Percentiles rank a stretch among this genome's conserved stretches.
Conservation (phyloP, 2,797 vertebrate species). For the Manis javanica region DNA sequence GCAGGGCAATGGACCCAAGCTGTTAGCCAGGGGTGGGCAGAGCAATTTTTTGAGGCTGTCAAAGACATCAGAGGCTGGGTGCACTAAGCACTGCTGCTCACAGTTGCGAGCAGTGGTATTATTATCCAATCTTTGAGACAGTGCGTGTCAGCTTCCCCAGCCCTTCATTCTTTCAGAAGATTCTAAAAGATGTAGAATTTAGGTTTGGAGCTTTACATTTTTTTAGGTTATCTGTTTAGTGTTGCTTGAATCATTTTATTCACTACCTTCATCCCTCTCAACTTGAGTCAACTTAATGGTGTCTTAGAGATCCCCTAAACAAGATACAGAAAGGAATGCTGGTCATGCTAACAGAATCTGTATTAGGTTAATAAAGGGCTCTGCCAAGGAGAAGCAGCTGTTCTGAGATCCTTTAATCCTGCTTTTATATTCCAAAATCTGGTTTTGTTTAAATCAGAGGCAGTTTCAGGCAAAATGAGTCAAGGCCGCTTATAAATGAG, state of each 20-base stretch:
- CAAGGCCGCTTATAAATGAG: neutral
- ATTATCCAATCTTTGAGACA: neutral
- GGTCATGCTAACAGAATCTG: neutral
- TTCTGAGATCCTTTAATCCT: neutral
- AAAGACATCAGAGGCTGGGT: neutral
- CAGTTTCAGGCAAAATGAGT: constrained; percentile 40
- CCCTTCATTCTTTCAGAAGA: constrained; percentile 9
- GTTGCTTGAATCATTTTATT: neutral
- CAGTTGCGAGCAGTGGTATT: neutral
- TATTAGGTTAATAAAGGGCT: neutral
- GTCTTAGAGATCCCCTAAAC: neutral
- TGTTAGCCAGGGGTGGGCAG: neutral
- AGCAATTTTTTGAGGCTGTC: neutral
- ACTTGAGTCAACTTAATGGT: neutral
- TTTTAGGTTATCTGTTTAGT: neutral
- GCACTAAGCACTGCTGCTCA: too few species aligned
- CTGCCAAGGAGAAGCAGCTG: neutral
- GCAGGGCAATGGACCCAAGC: neutral
- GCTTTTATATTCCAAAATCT: constrained; percentile 11
- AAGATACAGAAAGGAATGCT: neutral
- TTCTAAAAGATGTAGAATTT: neutral
- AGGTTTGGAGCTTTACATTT: neutral
- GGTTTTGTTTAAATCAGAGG: constrained; percentile 61
- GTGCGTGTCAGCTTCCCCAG: neutral
- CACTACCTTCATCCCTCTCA: neutral